Conservation (phyloP, 2,113 vertebrate genomes). For the Blennius ocellaris region DNA sequence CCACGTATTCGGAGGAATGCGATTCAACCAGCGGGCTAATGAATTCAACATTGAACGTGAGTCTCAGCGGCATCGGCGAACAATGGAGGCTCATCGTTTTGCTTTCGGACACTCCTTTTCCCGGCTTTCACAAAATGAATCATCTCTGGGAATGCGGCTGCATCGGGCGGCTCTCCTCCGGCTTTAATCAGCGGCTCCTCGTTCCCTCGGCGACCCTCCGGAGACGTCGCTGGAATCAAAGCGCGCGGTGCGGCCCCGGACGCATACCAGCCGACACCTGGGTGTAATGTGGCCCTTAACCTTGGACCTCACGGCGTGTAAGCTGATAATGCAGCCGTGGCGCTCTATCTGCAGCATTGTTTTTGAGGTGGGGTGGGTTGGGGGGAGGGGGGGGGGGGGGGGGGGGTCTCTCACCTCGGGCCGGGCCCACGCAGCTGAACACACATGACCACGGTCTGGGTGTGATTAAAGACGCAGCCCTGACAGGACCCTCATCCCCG, state of each 20-base stretch:
- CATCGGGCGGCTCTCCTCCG: conserved; percentile 63
- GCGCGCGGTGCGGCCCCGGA: conserved; percentile 48
- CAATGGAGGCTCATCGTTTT: conserved; percentile 45
- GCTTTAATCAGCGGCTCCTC: conserved; percentile 66
- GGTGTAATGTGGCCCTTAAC: conserved; percentile 74
- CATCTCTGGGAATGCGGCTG: conserved; percentile 59
- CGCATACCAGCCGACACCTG: conserved; percentile 71
- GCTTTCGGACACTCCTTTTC: conserved; percentile 45
- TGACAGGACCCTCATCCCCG: conserved; percentile 48
- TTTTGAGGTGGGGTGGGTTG: too few species aligned
- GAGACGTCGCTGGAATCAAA: conserved; percentile 70
- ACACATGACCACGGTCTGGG: conserved; percentile 73
- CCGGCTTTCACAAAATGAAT: conserved; percentile 49
- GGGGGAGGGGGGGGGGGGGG: too few species aligned
- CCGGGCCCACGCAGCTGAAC: conserved; percentile 77
- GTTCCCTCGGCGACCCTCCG: conserved; percentile 66
- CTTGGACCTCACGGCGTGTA: conserved; percentile 65
- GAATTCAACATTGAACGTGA: conserved; percentile 1
- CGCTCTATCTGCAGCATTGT: conserved; percentile 61
- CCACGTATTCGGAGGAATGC: conserved; percentile 3
- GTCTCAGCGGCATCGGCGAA: conserved; percentile 47
- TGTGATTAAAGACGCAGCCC: conserved; percentile 71
- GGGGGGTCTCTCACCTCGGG: conserved; percentile 70
- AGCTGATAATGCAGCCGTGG: conserved; percentile 68
- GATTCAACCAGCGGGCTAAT: conserved; percentile 7